Percentiles rank a stretch among this genome's conserved stretches.
Conservation (phyloP, 23 tunicate species). For the Corella eumyota region DNA sequence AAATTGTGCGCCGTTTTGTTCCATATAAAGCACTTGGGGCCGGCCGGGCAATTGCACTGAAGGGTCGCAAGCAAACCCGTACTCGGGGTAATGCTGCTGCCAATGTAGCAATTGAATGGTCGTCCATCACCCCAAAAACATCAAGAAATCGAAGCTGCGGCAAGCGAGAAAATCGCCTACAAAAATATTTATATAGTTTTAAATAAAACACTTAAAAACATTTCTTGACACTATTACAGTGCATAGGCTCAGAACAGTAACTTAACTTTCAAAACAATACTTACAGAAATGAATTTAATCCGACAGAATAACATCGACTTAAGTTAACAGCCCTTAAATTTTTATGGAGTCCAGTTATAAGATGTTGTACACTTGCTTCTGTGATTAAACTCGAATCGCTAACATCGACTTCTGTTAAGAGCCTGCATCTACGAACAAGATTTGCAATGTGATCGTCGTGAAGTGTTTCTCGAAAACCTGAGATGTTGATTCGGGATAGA, state of each 20-base stretch:
- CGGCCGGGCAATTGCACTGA: conserved; percentile 83
- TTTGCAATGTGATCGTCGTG: conserved; percentile 48
- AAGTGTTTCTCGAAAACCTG: conserved; percentile 76
- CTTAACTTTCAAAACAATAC: too few species aligned
- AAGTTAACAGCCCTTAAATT: conserved; percentile 42
- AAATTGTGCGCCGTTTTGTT: conserved; percentile 41
- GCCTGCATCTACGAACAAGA: conserved; percentile 35
- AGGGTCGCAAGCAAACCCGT: conserved; percentile 63
- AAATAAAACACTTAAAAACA: too few species aligned
- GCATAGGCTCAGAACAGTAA: background rate
- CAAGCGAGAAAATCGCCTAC: conserved; percentile 52
- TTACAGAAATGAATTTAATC: conserved; percentile 75
- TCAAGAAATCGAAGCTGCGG: conserved; percentile 62
- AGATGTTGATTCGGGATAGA: conserved; percentile 44
- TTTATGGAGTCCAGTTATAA: conserved; percentile 19
- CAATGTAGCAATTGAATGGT: conserved; percentile 45
- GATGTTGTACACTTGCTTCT: conserved; percentile 16
- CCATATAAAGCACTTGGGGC: conserved; percentile 60
- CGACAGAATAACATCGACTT: conserved; percentile 76
- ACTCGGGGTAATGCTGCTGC: conserved; percentile 56
- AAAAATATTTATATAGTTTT: background rate
- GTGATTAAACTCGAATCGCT: conserved; percentile 81
- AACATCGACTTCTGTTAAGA: conserved; percentile 48
- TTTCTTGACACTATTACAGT: background rate
- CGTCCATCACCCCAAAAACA: conserved; percentile 92